These are phyloP conservation scores for Emberiza fucata DNA, from an alignment of 2,113 vertebrate genomes.

Conservation along the genomic window DNA sequence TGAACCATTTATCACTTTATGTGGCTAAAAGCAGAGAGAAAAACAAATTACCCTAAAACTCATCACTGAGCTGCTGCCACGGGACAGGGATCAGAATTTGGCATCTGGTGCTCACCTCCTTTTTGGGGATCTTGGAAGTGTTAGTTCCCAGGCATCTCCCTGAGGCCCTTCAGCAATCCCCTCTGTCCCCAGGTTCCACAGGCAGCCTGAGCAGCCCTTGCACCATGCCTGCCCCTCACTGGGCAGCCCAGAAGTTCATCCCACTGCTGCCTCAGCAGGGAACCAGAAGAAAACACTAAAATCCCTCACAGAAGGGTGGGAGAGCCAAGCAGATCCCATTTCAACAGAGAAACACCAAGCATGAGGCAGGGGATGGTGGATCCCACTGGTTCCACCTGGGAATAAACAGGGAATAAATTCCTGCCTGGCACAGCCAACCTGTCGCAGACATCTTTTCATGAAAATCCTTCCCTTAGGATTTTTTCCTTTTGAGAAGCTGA, in stretches of 20 bases:
- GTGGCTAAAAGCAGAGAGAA: background rate
- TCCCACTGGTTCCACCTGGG: accelerated
- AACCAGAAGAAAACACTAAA: background rate
- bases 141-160: background rate
- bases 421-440: background rate
- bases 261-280: background rate
- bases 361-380: background rate
- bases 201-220: background rate
- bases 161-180: background rate
- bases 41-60: background rate
- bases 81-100: background rate
- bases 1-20: background rate
- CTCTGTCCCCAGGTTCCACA: background rate
- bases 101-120: background rate
- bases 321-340: background rate
- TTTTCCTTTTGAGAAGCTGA: too few relatives aligned
- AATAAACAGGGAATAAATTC: background rate
- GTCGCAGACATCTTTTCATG: too few relatives aligned
- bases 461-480: too few relatives aligned
- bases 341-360: background rate
- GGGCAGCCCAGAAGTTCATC: background rate
- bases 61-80: accelerated
- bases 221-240: background rate
- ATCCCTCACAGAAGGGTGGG: background rate
- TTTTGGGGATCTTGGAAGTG: accelerated